phyloP scores from a whole-genome alignment of 1,140 invertebrate species.

The Batillaria attramentaria region DNA sequence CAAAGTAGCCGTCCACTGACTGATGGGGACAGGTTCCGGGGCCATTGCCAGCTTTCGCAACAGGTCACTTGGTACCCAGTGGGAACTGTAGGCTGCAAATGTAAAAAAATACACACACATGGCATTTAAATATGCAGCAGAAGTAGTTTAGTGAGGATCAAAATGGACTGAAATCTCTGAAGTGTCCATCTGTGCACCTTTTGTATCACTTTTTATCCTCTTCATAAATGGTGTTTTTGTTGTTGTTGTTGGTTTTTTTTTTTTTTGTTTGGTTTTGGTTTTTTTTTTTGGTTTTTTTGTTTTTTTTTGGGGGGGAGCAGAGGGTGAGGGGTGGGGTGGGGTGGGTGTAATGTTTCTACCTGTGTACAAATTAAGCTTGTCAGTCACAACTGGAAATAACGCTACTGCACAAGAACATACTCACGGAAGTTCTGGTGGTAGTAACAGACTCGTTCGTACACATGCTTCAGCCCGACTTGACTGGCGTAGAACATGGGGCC shows the following conservation, averaged over 20 bases:
- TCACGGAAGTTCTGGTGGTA: constrained; percentile 62
- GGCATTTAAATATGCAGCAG: neutral
- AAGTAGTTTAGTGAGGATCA: neutral
- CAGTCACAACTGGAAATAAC: neutral
- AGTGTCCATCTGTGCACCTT: neutral
- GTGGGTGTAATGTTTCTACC: neutral
- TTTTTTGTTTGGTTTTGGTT: too few species aligned
- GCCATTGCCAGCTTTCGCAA: constrained; percentile 48
- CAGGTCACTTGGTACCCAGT: constrained; percentile 62
- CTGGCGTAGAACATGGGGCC: constrained; percentile 67
- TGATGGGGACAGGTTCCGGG: constrained; percentile 52
- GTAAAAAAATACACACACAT: constrained; percentile 11
- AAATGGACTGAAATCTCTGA: neutral
- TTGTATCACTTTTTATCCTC: neutral
- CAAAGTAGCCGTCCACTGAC: constrained; percentile 49
- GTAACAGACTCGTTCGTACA: constrained; percentile 61
- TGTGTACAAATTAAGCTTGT: neutral
- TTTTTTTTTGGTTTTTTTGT: too few species aligned
- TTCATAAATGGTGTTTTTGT: too few species aligned
- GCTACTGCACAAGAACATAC: constrained; percentile 41
- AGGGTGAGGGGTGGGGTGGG: neutral
- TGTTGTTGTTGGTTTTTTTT: too few species aligned
- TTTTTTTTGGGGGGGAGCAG: too few species aligned
- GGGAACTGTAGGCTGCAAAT: constrained; percentile 54
- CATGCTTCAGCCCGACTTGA: constrained; percentile 54